Conservation (phyloP, 2,113 vertebrate species). For the Sitta europaea region DNA sequence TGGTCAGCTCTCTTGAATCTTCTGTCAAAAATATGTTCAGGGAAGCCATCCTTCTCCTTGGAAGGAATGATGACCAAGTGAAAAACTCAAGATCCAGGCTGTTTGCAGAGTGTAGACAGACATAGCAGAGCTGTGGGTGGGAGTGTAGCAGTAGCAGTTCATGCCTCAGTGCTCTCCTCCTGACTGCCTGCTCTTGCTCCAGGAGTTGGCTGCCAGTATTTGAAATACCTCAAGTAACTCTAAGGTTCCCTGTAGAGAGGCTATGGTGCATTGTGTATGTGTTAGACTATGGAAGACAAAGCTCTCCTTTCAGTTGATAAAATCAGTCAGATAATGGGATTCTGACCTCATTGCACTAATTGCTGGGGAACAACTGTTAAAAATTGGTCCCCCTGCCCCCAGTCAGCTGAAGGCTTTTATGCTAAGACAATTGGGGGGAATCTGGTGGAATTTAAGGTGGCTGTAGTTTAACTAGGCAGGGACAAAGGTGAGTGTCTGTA, state of each 20-base stretch:
- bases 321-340: neutral
- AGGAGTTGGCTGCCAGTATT: neutral
- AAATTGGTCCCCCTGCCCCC: neutral
- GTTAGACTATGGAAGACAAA: neutral
- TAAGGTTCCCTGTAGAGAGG: neutral
- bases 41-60: neutral
- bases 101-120: neutral
- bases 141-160: neutral
- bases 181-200: neutral
- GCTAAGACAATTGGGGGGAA: neutral
- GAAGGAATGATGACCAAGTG: neutral
- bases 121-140: accelerated
- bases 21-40: neutral
- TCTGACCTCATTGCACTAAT: neutral
- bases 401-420: neutral
- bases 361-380: neutral
- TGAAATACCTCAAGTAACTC: neutral
- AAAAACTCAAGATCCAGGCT: accelerated
- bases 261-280: neutral
- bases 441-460: neutral
- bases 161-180: neutral
- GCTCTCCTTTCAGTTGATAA: neutral
- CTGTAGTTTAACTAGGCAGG: neutral
- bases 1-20: neutral
- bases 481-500: neutral